Percentiles rank a stretch among this genome's conserved stretches.
Evolutionary conservation across 35 echinoderm and acorn worm genomes (phyloP).

Genomic region (Anneissia japonica): DNA sequence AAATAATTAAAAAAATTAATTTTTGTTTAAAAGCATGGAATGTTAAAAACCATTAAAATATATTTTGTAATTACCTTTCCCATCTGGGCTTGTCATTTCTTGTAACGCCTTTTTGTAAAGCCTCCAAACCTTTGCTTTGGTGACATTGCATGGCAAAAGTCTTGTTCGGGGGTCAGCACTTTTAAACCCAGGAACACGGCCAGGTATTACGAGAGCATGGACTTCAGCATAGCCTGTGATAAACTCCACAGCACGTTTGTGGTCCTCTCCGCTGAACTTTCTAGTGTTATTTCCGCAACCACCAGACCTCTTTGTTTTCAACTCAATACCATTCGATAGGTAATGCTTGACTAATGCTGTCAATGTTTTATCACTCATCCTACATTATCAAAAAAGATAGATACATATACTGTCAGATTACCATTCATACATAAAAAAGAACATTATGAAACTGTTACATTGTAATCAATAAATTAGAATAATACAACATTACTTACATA

Average conservation of each 20-base stretch:
- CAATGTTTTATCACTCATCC: conserved; percentile 11
- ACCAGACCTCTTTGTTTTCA: conserved; percentile 26
- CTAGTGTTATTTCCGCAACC: conserved; percentile 23
- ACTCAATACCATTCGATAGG: conserved; percentile 14
- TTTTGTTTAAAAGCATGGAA: too few species aligned
- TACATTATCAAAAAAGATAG: too few species aligned
- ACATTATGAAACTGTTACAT: too few species aligned
- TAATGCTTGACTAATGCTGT: conserved; percentile 31
- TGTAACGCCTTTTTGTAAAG: neutral
- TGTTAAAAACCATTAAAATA: too few species aligned
- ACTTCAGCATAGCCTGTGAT: conserved; percentile 34
- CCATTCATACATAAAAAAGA: too few species aligned
- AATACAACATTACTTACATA: too few species aligned
- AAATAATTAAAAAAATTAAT: too few species aligned
- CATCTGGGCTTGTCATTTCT: neutral
- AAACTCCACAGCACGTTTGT: conserved; percentile 17
- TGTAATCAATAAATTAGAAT: too few species aligned
- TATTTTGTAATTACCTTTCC: too few species aligned
- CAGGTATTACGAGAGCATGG: conserved; percentile 47
- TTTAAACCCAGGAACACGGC: conserved; percentile 27
- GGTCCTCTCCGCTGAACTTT: conserved; percentile 15
- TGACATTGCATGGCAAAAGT: conserved; percentile 37
- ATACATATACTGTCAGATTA: too few species aligned
- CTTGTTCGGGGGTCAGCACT: conserved; percentile 36
- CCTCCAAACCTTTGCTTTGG: conserved; percentile 31